Evolutionary conservation across 1,140 invertebrate species (phyloP).

Genomic region (Neodiprion lecontei): DNA sequence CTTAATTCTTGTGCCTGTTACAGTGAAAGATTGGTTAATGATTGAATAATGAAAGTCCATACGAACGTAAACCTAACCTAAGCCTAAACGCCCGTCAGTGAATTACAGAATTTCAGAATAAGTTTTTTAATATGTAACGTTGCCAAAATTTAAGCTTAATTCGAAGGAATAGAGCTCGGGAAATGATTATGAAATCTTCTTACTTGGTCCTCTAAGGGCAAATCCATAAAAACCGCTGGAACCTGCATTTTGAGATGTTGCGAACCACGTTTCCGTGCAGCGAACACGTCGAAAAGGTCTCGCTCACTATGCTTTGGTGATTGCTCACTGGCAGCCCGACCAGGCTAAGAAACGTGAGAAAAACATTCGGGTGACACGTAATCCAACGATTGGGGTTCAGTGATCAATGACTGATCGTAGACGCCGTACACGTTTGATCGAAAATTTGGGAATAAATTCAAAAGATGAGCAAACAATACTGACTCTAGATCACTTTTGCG

Average conservation of each 20-base stretch:
- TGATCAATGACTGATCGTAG: too few relatives aligned
- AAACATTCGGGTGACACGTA: neutral
- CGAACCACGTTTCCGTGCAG: constrained; percentile 30
- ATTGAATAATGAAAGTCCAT: neutral
- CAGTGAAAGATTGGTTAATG: neutral
- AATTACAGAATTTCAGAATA: neutral
- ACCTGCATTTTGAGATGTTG: constrained; percentile 68
- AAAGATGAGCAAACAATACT: too few relatives aligned
- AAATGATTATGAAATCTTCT: constrained; percentile 13
- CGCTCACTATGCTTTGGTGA: neutral
- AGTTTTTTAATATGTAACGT: constrained; percentile 10
- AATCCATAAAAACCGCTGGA: constrained; percentile 82
- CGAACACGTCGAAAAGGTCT: constrained; percentile 1
- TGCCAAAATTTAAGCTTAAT: too few relatives aligned
- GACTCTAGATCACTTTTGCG: too few relatives aligned
- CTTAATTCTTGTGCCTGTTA: constrained; percentile 85
- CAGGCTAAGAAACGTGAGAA: neutral
- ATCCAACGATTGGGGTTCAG: too few relatives aligned
- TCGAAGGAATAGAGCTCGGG: too few relatives aligned
- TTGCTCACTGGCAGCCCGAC: neutral
- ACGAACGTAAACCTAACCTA: neutral
- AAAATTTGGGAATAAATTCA: too few relatives aligned
- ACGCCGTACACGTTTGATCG: too few relatives aligned
- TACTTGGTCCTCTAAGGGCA: constrained; percentile 82
- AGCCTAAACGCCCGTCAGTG: too few relatives aligned